These are phyloP conservation scores for Balaenoptera acutorostrata DNA, from an alignment of 2,113 vertebrate species.

Conservation along the genomic window DNA sequence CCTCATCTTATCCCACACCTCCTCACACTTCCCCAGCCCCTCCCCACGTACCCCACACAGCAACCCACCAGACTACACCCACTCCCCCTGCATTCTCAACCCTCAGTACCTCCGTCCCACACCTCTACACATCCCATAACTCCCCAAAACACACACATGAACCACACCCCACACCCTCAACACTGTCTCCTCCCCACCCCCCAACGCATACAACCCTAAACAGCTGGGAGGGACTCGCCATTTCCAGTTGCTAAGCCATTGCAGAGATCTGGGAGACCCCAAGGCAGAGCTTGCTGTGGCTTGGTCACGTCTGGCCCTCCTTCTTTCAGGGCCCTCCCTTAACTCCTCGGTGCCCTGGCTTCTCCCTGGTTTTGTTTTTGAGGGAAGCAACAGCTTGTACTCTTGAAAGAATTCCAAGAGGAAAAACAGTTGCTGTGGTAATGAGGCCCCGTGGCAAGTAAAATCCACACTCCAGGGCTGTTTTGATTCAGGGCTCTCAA, in stretches of 20 bases:
- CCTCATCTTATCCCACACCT: not conserved
- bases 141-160: not conserved
- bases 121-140: too few relatives aligned
- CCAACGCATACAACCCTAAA: not conserved
- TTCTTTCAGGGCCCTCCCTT: not conserved
- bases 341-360: not conserved
- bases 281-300: not conserved
- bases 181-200: not conserved
- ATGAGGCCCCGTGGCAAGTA: not conserved
- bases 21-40: not conserved
- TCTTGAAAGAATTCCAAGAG: constrained; percentile 36
- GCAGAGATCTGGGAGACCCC: not conserved
- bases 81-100: not conserved
- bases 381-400: constrained; percentile 20
- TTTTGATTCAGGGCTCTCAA: not conserved
- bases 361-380: not conserved
- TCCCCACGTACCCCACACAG: not conserved
- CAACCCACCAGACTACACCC: not conserved
- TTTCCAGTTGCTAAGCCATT: not conserved
- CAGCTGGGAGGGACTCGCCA: not conserved
- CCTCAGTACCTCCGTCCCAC: not conserved
- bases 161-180: not conserved
- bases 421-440: constrained; percentile 67
- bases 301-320: not conserved
- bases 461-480: not conserved